Base-by-base conservation (phyloP, 2,888 invertebrate genomes). In the Tuta absoluta region DNA sequence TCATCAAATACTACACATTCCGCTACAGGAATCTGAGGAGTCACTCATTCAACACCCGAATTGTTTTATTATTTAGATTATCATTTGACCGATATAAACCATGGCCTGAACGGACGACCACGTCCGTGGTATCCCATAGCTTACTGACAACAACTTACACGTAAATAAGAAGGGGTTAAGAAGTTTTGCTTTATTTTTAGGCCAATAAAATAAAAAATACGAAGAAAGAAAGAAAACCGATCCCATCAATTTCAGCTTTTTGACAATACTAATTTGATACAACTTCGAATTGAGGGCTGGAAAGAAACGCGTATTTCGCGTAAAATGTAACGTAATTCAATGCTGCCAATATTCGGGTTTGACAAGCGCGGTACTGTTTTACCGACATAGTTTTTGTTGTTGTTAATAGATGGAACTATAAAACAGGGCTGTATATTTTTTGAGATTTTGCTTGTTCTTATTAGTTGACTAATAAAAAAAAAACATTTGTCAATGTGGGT, bases 41-140 rank as follows among this genome's bases (percentile, higher is more conserved):
- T 19, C 49, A 49, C 19, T 28, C 28, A n/a, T 14, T 45, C 24
- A 12, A 45, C 61, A 49, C 24, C 77, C 75, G 79, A 79, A 84
- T 83, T 86, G 79, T 85, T 85, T 84, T 84, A 87, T 82, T 89
- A 86, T 86, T 86, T 84, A 85, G 81, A 82, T 84, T 83, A n/a
- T 84, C 79, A 86, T 84, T 82, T 81, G 74, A 80, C 78, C 80
- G 76, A 78, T 76, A 77, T 66, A 75, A 66, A 65, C 70, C 70
- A 37, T 62, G 51, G 38, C 45, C 41, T 38, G 11, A 60, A 51
- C 24, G 59, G 73, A 73, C 63, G 19, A 24, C 11, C 60, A 11
- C 45, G 60, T 17, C 12, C 5, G 60, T 24, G 24, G 24, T 23
- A 12, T 41, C 14, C 38, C 60, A 58, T 58, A 4, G 21, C 56